Percentiles rank a stretch among this genome's conserved stretches.
Conservation (phyloP, 2,113 vertebrate genomes). For the Marmota monax region DNA sequence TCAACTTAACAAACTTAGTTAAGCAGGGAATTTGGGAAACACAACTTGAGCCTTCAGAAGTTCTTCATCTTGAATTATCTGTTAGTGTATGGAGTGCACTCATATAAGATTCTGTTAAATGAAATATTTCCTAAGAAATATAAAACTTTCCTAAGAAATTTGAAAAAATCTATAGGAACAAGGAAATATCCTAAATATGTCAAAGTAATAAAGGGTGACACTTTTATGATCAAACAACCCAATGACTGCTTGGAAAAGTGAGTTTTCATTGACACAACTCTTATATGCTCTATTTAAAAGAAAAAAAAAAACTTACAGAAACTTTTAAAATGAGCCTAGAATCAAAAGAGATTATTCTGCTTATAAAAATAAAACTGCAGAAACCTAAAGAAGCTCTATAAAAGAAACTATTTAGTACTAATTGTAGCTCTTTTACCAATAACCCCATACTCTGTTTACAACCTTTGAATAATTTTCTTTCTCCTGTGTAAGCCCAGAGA, state of each 20-base stretch:
- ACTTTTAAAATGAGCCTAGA: neutral
- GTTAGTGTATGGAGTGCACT: neutral
- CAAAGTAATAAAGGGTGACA: neutral
- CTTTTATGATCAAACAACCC: neutral
- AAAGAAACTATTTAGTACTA: neutral
- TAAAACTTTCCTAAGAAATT: neutral
- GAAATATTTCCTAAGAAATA: neutral
- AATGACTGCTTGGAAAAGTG: neutral
- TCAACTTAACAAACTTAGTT: neutral
- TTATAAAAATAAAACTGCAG: neutral
- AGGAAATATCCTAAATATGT: neutral
- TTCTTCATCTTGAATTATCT: neutral
- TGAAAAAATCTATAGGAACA: neutral
- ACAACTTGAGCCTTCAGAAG: neutral
- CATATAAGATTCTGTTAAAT: neutral
- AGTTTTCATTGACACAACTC: neutral
- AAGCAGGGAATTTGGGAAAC: neutral
- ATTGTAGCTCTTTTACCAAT: neutral
- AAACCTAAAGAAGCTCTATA: neutral
- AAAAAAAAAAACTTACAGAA: neutral
- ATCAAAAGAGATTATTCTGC: neutral
- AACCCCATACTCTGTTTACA: neutral
- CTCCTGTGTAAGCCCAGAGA: neutral
- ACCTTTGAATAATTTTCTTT: neutral
- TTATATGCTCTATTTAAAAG: neutral